Percentiles rank a stretch among this genome's conserved stretches.
Evolutionary conservation across 2,113 vertebrate species (phyloP).

Genomic region (Tautogolabrus adspersus): DNA sequence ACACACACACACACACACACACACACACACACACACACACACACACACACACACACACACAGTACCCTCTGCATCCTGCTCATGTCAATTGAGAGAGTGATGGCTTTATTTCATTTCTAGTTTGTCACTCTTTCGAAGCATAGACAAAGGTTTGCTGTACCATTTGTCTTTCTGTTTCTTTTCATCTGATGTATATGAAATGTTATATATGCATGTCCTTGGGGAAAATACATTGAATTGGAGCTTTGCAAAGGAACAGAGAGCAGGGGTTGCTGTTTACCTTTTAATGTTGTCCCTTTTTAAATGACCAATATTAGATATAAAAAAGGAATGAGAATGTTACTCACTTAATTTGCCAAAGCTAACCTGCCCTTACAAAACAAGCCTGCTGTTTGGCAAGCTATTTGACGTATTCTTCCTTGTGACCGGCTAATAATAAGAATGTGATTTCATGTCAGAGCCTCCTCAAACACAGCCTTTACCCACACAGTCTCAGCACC

Average conservation of each 20-base stretch:
- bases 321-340: constrained; percentile 2
- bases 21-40: constrained; percentile 8
- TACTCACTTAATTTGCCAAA: constrained; percentile 19
- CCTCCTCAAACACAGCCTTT: constrained; percentile 33
- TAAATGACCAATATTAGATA: background rate
- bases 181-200: constrained; percentile 19
- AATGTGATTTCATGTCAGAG: constrained; percentile 52
- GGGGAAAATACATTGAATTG: constrained; percentile 10
- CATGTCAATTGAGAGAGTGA: constrained; percentile 49
- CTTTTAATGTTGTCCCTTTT: background rate
- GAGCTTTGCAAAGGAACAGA: background rate
- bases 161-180: constrained; percentile 47
- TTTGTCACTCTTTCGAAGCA: constrained; percentile 40
- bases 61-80: constrained; percentile 40
- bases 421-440: constrained; percentile 41
- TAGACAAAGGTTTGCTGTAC: constrained; percentile 15
- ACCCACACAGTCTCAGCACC: constrained; percentile 34
- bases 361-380: constrained; percentile 23
- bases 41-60: background rate
- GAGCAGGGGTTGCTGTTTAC: background rate
- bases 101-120: constrained; percentile 66
- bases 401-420: constrained; percentile 24
- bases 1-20: constrained; percentile 20
- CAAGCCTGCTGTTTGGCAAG: constrained; percentile 5
- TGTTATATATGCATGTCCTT: constrained; percentile 13